Percentiles rank a stretch among this genome's conserved stretches.
phyloP scores from a whole-genome alignment of 2,888 invertebrate genomes.

The Ectropis crepuscularia region DNA sequence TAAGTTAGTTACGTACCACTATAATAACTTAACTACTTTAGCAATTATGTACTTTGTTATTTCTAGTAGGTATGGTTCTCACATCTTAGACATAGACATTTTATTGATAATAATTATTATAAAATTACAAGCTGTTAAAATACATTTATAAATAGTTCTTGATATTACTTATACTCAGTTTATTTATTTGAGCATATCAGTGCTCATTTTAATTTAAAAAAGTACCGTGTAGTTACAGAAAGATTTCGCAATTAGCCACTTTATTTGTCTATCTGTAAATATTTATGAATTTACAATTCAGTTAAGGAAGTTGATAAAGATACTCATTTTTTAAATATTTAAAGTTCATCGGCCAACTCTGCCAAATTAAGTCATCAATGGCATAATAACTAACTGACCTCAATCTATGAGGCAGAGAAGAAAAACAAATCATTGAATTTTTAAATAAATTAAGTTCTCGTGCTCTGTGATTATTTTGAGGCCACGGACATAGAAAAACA shows the following conservation, averaged over 20 bases:
- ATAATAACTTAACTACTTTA: conserved; percentile 2
- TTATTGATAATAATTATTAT: too few relatives aligned
- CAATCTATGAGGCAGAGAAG: conserved; percentile 11
- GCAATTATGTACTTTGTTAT: conserved; percentile 1
- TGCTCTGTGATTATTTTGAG: conserved; percentile 46
- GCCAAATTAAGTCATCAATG: conserved; percentile 15
- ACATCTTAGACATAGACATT: too few relatives aligned
- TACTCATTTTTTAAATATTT: background rate
- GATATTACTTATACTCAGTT: too few relatives aligned
- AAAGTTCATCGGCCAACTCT: conserved; percentile 12
- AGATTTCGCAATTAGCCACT: too few relatives aligned
- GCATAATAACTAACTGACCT: conserved; percentile 17
- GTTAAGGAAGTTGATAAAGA: conserved; percentile 5
- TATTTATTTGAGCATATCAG: too few relatives aligned
- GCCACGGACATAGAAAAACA: conserved; percentile 51
- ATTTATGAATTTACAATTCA: too few relatives aligned
- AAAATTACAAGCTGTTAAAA: too few relatives aligned
- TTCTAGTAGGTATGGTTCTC: too few relatives aligned
- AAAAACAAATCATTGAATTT: conserved; percentile 23
- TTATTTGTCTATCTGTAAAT: too few relatives aligned
- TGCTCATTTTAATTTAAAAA: too few relatives aligned
- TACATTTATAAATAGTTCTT: too few relatives aligned
- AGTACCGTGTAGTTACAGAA: too few relatives aligned
- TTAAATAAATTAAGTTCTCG: conserved; percentile 23
- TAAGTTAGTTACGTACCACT: background rate